Evolutionary conservation across 2,113 vertebrate genomes (phyloP).

Genomic region (Passer domesticus): DNA sequence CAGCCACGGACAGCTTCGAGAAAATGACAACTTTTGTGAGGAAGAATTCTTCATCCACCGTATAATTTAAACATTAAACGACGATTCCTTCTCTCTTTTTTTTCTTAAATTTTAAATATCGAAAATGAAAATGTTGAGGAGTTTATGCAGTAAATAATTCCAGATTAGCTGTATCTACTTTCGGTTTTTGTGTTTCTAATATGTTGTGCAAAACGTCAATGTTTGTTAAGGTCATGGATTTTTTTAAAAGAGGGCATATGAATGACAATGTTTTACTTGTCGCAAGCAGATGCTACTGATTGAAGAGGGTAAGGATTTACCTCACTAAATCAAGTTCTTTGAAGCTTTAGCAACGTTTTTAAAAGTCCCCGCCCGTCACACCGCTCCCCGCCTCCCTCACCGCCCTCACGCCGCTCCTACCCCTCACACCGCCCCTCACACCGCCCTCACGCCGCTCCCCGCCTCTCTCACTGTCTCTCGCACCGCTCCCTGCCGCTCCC

Average conservation of each 20-base stretch:
- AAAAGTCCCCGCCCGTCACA: not conserved
- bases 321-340: not conserved
- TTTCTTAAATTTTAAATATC: not conserved
- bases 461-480: too few species aligned
- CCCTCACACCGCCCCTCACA: too few species aligned
- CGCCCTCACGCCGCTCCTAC: too few species aligned
- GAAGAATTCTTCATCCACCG: not conserved
- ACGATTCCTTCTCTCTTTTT: not conserved
- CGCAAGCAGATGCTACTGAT: not conserved
- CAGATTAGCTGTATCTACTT: not conserved
- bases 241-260: not conserved
- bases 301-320: not conserved
- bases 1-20: not conserved
- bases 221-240: not conserved
- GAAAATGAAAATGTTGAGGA: not conserved
- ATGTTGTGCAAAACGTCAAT: not conserved
- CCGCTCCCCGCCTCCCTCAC: too few species aligned
- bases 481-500: too few species aligned
- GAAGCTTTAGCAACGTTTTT: not conserved
- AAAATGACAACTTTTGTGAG: not conserved
- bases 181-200: not conserved
- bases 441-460: too few species aligned
- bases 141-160: not conserved
- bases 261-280: not conserved
- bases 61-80: not conserved